These are phyloP conservation scores for Drosophila mayri DNA, from an alignment of 1,140 invertebrate genomes.

Conservation along the genomic window DNA sequence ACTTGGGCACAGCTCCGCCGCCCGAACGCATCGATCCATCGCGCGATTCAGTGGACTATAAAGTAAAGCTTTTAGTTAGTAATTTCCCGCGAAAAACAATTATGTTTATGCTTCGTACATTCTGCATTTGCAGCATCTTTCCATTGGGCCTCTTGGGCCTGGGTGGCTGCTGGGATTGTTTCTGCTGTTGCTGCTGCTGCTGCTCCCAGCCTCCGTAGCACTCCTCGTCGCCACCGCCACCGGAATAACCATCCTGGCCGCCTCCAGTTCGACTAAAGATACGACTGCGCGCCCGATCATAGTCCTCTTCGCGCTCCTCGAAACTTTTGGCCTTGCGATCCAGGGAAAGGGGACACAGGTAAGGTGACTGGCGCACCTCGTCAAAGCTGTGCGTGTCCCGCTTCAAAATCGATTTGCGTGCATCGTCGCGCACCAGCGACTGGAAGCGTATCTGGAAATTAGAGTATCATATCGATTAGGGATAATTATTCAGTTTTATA, in stretches of 20 bases:
- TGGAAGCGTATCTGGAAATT: conserved; percentile 86
- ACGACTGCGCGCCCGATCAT: conserved; percentile 91
- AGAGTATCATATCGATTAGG: neutral
- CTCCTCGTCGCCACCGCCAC: conserved; percentile 50
- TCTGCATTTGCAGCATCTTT: conserved; percentile 82
- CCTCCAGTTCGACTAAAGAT: conserved; percentile 89
- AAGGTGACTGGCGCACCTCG: conserved; percentile 85
- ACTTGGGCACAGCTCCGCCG: conserved; percentile 91
- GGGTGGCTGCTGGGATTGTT: conserved; percentile 55
- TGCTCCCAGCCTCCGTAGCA: conserved; percentile 68
- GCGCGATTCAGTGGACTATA: conserved; percentile 86
- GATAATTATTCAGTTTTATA: conserved; percentile 2
- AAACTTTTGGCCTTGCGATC: conserved; percentile 93
- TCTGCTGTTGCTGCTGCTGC: conserved; percentile 57
- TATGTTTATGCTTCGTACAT: conserved; percentile 43
- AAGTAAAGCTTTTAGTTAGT: neutral
- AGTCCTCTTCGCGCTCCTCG: conserved; percentile 95
- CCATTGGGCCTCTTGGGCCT: conserved; percentile 75
- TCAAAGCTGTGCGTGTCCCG: conserved; percentile 92
- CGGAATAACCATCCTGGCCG: conserved; percentile 67
- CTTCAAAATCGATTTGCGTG: conserved; percentile 93
- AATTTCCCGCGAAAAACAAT: accelerated
- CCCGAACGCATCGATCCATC: conserved; percentile 81
- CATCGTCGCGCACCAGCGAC: conserved; percentile 88
- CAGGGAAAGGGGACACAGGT: conserved; percentile 86